Evolutionary conservation across 30 jellyfish, hydroid and myxozoan genomes (phyloP).

Genomic region (Morbakka virulenta): DNA sequence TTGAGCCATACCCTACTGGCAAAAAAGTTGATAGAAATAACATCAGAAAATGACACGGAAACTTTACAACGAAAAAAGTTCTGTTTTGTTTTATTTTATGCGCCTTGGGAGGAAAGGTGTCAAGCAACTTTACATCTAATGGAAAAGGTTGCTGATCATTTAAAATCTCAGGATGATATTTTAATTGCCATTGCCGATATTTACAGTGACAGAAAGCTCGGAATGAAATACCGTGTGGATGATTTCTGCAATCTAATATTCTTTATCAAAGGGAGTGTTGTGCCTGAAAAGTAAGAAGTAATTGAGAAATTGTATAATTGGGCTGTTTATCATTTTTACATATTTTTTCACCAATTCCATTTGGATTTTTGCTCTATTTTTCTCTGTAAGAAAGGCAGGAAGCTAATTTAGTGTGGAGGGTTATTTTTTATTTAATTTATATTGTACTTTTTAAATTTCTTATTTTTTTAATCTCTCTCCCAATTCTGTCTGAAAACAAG

Average conservation of each 20-base stretch:
- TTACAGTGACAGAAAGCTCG: slow-evolving; percentile 68
- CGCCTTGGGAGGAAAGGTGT: slow-evolving; percentile 91
- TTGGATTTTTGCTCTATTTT: no score
- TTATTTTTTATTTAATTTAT: no score
- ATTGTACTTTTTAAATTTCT: no score
- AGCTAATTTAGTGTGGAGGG: no score
- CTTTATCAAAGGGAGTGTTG: slow-evolving; percentile 88
- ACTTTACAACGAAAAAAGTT: slow-evolving; percentile 49
- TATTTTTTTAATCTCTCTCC: no score
- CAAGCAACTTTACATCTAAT: slow-evolving; percentile 33
- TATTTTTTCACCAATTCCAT: no score
- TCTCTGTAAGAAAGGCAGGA: no score
- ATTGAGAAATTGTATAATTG: no score
- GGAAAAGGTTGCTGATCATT: slow-evolving; percentile 55
- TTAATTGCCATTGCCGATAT: slow-evolving; percentile 72
- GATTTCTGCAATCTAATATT: slow-evolving; percentile 77
- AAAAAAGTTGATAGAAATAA: no score
- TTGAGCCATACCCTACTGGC: no score
- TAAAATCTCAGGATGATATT: slow-evolving; percentile 30
- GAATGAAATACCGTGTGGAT: slow-evolving; percentile 61
- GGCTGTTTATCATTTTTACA: no score
- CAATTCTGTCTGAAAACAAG: no score
- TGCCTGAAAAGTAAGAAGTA: slow-evolving; percentile 88
- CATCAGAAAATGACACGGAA: slow-evolving; percentile 49
- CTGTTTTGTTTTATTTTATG: slow-evolving; percentile 72